These are phyloP conservation scores for Muscicapa adusta DNA, from an alignment of 2,113 vertebrate species.

Conservation along the genomic window DNA sequence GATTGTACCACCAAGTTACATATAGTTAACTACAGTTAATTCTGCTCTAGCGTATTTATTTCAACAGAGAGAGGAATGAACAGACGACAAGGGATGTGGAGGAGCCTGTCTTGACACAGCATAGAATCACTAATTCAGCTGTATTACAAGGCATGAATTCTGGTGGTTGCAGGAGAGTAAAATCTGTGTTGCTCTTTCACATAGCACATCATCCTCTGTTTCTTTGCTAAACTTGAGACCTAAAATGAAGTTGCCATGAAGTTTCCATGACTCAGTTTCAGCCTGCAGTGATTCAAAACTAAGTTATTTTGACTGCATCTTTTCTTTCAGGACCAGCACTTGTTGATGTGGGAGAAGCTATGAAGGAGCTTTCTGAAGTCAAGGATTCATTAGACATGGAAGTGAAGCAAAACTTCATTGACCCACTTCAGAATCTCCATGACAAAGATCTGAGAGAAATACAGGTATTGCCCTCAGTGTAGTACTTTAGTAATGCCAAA, in stretches of 20 bases:
- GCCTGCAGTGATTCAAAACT: neutral
- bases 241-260: neutral
- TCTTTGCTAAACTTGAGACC: neutral
- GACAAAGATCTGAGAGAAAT: constrained; percentile 98
- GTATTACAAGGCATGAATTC: neutral
- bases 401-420: constrained; percentile 98
- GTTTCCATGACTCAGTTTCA: neutral
- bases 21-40: neutral
- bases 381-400: constrained; percentile 98
- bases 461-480: constrained; percentile 73
- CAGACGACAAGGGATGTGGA: rapidly evolving
- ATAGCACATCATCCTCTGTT: neutral
- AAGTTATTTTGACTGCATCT: neutral
- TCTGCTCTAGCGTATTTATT: neutral
- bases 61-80: neutral
- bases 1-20: neutral
- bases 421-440: constrained; percentile 94
- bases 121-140: neutral
- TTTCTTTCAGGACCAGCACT: constrained; percentile 82
- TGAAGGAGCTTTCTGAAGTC: constrained; percentile 93
- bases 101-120: neutral
- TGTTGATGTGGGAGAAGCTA: constrained; percentile 89
- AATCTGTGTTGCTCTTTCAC: neutral
- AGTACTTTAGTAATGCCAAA: neutral
- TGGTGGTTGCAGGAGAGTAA: neutral